A percentile compares a stretch with the other conserved stretches of the same genome.
Conservation (phyloP, 2,888 invertebrate species). For the Polyommatus iphigenia region DNA sequence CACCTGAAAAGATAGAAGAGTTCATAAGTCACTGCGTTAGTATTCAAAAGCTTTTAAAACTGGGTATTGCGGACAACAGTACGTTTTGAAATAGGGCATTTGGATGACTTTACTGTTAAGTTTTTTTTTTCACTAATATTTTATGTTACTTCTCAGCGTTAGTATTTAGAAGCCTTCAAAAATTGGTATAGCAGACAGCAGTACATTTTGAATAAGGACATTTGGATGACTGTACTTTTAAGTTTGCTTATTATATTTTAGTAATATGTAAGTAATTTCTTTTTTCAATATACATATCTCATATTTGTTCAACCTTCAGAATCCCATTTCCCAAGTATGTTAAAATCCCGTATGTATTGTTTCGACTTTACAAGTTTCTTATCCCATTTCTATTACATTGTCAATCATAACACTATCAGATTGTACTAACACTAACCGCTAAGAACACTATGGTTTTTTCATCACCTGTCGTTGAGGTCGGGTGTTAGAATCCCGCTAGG, state of each 20-base stretch:
- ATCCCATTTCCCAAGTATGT: background rate
- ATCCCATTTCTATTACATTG: background rate
- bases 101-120: too few relatives aligned
- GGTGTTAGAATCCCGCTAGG: conserved; percentile 12
- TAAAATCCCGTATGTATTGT: background rate
- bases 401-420: conserved; percentile 13
- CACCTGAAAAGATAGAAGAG: conserved; percentile 56
- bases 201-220: background rate
- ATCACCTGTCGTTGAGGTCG: background rate
- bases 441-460: background rate
- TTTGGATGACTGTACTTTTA: too few relatives aligned
- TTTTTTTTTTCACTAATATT: too few relatives aligned
- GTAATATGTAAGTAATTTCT: background rate
- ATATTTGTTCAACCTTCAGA: too few relatives aligned
- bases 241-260: background rate
- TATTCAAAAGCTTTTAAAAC: background rate
- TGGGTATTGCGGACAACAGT: too few relatives aligned
- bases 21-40: background rate
- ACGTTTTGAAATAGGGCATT: too few relatives aligned
- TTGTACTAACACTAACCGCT: background rate
- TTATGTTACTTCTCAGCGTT: too few relatives aligned
- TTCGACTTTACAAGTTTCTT: background rate
- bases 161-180: background rate
- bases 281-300: too few relatives aligned
- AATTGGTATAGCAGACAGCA: background rate